Evolutionary conservation across 1,140 invertebrate genomes (phyloP), one percentile per base, ranked within the genome.

Genomic region (Frieseomelitta varia): DNA sequence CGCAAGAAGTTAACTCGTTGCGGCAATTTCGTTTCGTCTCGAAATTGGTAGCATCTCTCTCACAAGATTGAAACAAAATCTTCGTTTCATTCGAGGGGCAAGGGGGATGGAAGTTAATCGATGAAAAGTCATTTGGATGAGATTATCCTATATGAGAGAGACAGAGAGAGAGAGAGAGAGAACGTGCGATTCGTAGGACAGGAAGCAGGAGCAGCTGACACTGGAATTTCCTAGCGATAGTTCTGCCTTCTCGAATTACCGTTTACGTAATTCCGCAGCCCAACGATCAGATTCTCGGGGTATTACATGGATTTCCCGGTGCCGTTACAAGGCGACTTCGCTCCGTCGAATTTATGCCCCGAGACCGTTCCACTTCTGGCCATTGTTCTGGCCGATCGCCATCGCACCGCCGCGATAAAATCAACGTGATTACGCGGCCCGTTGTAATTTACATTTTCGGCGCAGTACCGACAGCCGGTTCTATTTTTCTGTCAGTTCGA

Each of bases 271-370:
- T 81, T 81, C 58, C 71, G 56, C 27, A 55, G 58, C 79, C 68
- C 39, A 80, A 74, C 79, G 79, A 81, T 74, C 79, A 74, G 79
- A 81, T 81, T 81, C 74, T 53, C 56, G 58, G 71, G 79, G 79
- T 74, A 74, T 81, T 81, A 81, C 79, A 74, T 34, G 71, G 71
- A 74, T 74, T 65, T 55, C 47, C 71, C 47, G 47, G 27, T 3
- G 30, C 71, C 56, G 71, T 65, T 74, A 74, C 79, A 65, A 65
- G 58, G 61, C 14, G 27, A 53, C 79, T 74, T 39, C 56, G 58
- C 39, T 47, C 27, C 19, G 14, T 12, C 14, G 21, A 65, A 81
- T 74, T 81, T 81, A 81, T 74, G 58, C 27, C 15, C n/a, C 79
- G 27, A 12, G 30, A 27, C 10, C 21, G 56, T 61, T 34, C 47